Evolutionary conservation across 2,797 vertebrate genomes (phyloP).

Genomic region (Pampus argenteus): DNA sequence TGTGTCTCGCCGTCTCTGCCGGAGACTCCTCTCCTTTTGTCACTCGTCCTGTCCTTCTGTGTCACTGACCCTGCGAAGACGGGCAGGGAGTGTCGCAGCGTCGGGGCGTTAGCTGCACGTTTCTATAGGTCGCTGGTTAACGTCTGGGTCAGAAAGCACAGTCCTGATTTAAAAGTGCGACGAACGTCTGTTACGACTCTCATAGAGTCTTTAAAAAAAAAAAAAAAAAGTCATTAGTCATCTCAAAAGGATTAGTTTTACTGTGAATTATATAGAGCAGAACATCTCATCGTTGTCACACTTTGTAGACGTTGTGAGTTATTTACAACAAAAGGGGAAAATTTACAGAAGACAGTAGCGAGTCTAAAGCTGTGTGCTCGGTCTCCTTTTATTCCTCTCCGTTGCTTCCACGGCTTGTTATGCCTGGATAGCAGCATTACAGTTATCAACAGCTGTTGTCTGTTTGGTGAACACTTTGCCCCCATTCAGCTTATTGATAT

Average conservation of each 20-base stretch:
- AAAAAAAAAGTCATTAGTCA: constrained; percentile 50
- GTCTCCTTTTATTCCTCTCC: constrained; percentile 15
- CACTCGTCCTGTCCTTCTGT: constrained; percentile 60
- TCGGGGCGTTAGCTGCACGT: constrained; percentile 4
- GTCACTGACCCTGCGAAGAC: constrained; percentile 50
- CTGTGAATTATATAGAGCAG: constrained; percentile 67
- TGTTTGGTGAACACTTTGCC: constrained; percentile 62
- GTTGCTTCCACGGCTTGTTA: constrained; percentile 42
- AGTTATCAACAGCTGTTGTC: constrained; percentile 71
- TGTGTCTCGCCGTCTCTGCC: constrained; percentile 66
- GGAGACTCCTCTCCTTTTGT: constrained; percentile 45
- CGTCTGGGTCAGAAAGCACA: constrained; percentile 31
- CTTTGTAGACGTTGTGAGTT: constrained; percentile 42
- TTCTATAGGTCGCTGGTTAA: constrained; percentile 52
- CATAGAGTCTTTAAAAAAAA: constrained; percentile 10
- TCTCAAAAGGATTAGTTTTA: constrained; percentile 70
- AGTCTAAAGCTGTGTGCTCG: constrained; percentile 55
- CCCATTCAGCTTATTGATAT: constrained; percentile 67
- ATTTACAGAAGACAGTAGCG: constrained; percentile 40
- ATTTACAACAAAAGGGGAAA: constrained; percentile 44
- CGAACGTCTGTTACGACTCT: constrained; percentile 13
- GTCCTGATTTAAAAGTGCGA: constrained; percentile 22
- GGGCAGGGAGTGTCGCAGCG: constrained; percentile 19
- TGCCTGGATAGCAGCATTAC: constrained; percentile 52
- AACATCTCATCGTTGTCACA: constrained; percentile 53